Conservation (phyloP, 1,140 invertebrate genomes). For the Drosophila pallidifrons region DNA sequence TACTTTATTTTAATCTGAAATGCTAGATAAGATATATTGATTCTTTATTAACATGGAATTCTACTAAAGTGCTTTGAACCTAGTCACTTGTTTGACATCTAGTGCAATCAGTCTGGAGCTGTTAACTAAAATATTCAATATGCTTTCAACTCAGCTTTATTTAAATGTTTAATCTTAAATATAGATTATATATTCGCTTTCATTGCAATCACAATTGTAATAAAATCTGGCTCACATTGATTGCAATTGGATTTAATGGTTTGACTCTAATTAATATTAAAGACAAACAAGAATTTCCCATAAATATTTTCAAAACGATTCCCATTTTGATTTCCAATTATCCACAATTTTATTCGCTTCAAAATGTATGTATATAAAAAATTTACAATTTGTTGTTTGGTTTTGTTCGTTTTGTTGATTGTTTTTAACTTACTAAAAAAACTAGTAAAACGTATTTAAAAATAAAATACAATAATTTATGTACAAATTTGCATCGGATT, state of each 20-base stretch:
- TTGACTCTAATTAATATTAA: too few species aligned
- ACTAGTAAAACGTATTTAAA: slow-evolving; percentile 68
- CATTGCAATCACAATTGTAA: neutral
- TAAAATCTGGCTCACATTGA: neutral
- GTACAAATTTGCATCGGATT: slow-evolving; percentile 78
- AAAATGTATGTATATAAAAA: slow-evolving; percentile 71
- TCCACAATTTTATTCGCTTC: slow-evolving; percentile 82
- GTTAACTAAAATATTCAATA: neutral
- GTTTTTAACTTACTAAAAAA: slow-evolving; percentile 74
- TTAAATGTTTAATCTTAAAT: neutral
- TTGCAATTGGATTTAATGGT: too few species aligned
- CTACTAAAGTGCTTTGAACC: neutral
- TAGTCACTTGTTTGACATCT: neutral
- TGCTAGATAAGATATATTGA: too few species aligned
- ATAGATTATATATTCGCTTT: neutral
- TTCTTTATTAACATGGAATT: neutral
- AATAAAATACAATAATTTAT: slow-evolving; percentile 81
- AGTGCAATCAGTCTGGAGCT: neutral
- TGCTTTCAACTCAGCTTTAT: neutral
- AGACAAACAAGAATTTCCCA: neutral
- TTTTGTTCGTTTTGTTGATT: slow-evolving; percentile 40
- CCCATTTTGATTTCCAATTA: slow-evolving; percentile 67
- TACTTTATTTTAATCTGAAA: too few species aligned
- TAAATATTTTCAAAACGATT: slow-evolving; percentile 1
- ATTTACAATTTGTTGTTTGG: slow-evolving; percentile 69